Conservation (phyloP, 2,113 vertebrate genomes). For the Actenoides hombroni region DNA sequence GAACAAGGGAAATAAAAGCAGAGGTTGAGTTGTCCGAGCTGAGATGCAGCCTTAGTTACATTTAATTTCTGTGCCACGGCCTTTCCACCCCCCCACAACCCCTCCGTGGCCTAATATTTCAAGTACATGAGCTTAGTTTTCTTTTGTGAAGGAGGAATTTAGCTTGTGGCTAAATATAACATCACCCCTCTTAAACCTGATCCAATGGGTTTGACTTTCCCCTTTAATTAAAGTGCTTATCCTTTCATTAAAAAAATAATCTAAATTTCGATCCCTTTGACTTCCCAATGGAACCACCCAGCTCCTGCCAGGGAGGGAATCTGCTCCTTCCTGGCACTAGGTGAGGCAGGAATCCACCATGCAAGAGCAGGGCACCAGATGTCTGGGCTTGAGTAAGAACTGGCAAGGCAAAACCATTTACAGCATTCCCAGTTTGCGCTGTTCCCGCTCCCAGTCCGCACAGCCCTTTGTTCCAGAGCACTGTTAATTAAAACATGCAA, state of each 20-base stretch:
- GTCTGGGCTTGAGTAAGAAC: neutral
- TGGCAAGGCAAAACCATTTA: neutral
- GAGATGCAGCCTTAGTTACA: neutral
- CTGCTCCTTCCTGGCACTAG: neutral
- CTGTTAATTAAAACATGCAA: neutral
- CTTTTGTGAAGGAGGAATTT: neutral
- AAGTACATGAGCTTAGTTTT: neutral
- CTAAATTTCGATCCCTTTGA: neutral
- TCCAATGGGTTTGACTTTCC: neutral
- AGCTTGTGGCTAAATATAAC: neutral
- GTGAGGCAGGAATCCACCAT: fast-evolving
- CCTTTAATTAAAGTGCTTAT: neutral
- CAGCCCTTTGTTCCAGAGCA: neutral
- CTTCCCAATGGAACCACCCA: neutral
- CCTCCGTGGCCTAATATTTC: fast-evolving
- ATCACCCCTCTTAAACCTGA: neutral
- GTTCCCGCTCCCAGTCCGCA: neutral
- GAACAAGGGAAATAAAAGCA: neutral
- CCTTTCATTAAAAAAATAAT: neutral
- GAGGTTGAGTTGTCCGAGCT: fast-evolving
- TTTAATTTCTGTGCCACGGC: neutral
- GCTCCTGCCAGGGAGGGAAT: neutral
- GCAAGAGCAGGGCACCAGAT: fast-evolving
- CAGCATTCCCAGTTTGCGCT: neutral
- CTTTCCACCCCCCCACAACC: neutral